These are phyloP conservation scores for Drosophila paracracens DNA, from an alignment of 2,888 invertebrate species.

Conservation along the genomic window DNA sequence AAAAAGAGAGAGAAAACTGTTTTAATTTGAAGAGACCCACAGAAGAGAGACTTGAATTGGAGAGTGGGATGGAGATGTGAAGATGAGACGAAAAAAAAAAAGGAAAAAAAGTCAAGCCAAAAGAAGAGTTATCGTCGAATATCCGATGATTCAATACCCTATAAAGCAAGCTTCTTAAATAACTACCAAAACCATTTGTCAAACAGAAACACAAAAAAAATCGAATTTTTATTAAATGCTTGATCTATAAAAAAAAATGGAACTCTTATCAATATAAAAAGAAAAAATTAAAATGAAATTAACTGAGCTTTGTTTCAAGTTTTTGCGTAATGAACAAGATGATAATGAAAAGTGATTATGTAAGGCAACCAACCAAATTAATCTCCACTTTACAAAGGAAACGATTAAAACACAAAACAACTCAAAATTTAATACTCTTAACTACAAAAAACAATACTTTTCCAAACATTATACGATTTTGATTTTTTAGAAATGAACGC, in stretches of 20 bases:
- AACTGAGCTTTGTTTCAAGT: background rate
- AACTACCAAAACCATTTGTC: too few relatives aligned
- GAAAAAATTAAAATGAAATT: background rate
- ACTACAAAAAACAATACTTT: background rate
- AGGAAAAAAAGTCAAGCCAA: constrained; percentile 12
- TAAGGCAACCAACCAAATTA: too few relatives aligned
- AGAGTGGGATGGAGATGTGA: constrained; percentile 4
- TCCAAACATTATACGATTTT: background rate
- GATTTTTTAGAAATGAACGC: background rate
- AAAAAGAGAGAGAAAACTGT: constrained; percentile 21
- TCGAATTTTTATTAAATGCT: background rate
- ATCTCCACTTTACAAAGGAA: background rate
- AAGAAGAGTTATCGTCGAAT: background rate
- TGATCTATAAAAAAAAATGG: background rate
- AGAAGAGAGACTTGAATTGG: constrained; percentile 1
- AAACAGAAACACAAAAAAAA: background rate
- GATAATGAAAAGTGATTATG: too few relatives aligned
- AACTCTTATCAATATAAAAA: background rate
- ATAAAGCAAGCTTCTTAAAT: constrained; percentile 28
- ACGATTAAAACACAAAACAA: background rate
- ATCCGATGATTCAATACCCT: constrained; percentile 3
- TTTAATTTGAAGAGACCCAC: constrained; percentile 36
- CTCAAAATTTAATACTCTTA: too few relatives aligned
- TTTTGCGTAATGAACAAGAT: background rate
- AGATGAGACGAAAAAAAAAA: constrained; percentile 32